These are phyloP conservation scores for Drosophila eugracilis DNA, from an alignment of 1,140 invertebrate species.

Conservation along the genomic window DNA sequence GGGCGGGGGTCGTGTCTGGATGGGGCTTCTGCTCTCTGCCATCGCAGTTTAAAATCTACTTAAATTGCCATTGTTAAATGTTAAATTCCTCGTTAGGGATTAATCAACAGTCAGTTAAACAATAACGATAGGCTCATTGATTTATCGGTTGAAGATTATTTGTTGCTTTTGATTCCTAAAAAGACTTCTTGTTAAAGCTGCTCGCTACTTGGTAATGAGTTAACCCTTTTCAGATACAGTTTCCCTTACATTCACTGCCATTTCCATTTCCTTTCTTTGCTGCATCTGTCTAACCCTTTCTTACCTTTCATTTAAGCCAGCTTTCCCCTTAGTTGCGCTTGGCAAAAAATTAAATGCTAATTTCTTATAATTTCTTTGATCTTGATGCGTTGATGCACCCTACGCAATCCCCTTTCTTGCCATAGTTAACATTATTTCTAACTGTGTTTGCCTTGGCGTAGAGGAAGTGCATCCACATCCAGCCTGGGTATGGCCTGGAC, in stretches of 20 bases:
- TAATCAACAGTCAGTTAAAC: neutral
- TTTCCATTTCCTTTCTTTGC: neutral
- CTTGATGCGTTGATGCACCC: constrained; percentile 36
- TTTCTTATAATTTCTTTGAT: constrained; percentile 44
- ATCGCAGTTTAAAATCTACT: neutral
- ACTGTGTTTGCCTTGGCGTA: constrained; percentile 1
- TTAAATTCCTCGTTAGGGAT: neutral
- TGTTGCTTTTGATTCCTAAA: no score
- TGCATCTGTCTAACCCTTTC: constrained; percentile 17
- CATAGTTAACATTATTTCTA: constrained; percentile 17
- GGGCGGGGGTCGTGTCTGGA: neutral
- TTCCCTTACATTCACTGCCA: neutral
- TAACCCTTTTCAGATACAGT: neutral
- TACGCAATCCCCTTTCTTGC: constrained; percentile 9
- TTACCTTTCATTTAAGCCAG: neutral
- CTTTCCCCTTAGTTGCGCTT: constrained; percentile 11
- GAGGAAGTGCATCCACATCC: constrained; percentile 23
- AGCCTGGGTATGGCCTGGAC: constrained; percentile 20
- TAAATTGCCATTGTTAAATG: neutral
- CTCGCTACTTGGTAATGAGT: no score
- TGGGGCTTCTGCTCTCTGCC: constrained; percentile 20
- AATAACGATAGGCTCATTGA: no score
- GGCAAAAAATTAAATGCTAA: constrained; percentile 36
- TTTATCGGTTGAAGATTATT: no score
- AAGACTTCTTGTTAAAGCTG: no score